Evolutionary conservation across 2,113 vertebrate species (phyloP).

Genomic region (Pholis gunnellus): DNA sequence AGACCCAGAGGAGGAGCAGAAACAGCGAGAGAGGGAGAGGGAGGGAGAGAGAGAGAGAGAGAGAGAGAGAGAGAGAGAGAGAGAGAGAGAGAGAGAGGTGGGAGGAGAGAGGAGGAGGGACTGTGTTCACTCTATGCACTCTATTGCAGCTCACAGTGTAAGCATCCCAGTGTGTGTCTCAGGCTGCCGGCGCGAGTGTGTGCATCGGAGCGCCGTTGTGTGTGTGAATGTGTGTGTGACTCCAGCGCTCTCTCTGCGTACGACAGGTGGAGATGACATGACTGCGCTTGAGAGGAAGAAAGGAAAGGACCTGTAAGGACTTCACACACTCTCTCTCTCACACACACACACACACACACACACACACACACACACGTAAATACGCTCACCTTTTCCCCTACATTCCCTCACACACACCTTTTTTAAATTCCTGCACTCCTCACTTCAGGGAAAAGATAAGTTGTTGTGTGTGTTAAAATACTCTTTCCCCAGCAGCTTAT

Average conservation of each 20-base stretch:
- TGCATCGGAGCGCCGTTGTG: slow-evolving; percentile 55
- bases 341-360: slow-evolving; percentile 45
- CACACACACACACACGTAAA: slow-evolving; percentile 50
- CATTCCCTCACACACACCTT: slow-evolving; percentile 68
- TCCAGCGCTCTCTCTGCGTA: slow-evolving; percentile 70
- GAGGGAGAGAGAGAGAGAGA: slow-evolving; percentile 41
- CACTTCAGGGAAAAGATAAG: slow-evolving; percentile 44
- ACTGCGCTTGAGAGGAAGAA: slow-evolving; percentile 80
- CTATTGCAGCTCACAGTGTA: slow-evolving; percentile 55
- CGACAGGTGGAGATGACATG: slow-evolving; percentile 84
- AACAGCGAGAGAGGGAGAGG: slow-evolving; percentile 27
- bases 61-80: slow-evolving; percentile 45
- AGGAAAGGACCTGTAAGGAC: slow-evolving; percentile 83
- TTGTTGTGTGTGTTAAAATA: slow-evolving; percentile 28
- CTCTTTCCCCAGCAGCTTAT: slow-evolving; percentile 43
- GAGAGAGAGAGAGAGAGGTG: slow-evolving; percentile 54
- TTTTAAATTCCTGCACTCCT: slow-evolving; percentile 64
- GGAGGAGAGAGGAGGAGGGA: slow-evolving; percentile 68
- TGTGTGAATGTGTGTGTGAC: slow-evolving; percentile 73
- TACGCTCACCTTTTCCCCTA: slow-evolving; percentile 38
- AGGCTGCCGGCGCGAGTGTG: slow-evolving; percentile 66
- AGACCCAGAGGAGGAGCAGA: slow-evolving; percentile 77
- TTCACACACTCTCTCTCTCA: slow-evolving; percentile 5
- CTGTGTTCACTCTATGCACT: slow-evolving; percentile 64
- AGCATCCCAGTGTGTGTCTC: slow-evolving; percentile 70